Conservation (phyloP, 2,113 vertebrate species). For the Pavo muticus region DNA sequence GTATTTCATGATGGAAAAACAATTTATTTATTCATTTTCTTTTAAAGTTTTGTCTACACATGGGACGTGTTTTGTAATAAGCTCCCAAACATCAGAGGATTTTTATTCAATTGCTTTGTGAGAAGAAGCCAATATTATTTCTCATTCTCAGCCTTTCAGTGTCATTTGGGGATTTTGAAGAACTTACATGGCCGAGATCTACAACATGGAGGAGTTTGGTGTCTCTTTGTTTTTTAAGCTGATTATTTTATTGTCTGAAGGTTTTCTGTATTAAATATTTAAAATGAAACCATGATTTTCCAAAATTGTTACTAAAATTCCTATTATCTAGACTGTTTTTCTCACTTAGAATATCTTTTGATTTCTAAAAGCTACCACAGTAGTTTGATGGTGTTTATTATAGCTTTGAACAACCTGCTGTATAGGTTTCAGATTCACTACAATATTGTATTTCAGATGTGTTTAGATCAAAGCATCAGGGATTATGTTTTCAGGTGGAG, state of each 20-base stretch:
- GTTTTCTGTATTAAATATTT: background rate
- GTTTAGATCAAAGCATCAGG: background rate
- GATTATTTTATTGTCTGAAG: background rate
- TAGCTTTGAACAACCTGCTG: background rate
- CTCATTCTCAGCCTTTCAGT: background rate
- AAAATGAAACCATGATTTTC: background rate
- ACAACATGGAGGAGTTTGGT: background rate
- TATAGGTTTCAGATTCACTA: background rate
- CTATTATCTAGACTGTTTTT: background rate
- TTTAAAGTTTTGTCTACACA: background rate
- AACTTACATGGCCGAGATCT: background rate
- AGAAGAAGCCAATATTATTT: background rate
- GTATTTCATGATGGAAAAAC: background rate
- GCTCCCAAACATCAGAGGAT: background rate
- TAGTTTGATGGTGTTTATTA: background rate
- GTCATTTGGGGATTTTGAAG: background rate
- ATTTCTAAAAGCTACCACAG: background rate
- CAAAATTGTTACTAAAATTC: background rate
- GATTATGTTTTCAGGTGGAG: background rate
- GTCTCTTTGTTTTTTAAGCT: background rate
- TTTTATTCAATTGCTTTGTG: background rate
- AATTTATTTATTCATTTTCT: background rate
- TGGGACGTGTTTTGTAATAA: background rate
- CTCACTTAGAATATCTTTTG: background rate
- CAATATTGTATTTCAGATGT: background rate